Conservation (phyloP, 2,888 invertebrate species). For the Rhabditoides inermis region DNA sequence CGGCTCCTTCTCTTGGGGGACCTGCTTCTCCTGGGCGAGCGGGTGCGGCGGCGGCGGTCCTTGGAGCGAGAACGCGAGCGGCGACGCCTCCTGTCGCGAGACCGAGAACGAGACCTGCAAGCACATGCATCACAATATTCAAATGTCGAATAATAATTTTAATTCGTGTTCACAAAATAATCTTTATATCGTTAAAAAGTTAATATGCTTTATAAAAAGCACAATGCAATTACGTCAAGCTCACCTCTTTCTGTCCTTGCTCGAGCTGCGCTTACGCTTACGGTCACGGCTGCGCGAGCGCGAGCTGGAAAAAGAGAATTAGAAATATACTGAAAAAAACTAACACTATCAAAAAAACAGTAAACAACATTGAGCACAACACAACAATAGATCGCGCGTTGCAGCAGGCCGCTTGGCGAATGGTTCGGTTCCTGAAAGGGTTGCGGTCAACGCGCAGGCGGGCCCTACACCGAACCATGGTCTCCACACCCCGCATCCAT, state of each 20-base stretch:
- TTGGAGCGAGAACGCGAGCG: slow-evolving; percentile 13
- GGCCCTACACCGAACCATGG: too few relatives aligned
- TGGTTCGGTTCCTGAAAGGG: too few relatives aligned
- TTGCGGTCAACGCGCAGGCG: too few relatives aligned
- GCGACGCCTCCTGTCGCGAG: slow-evolving; percentile 4
- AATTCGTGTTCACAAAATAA: too few relatives aligned
- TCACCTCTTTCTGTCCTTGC: slow-evolving; percentile 12
- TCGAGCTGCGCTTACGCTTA: slow-evolving; percentile 12
- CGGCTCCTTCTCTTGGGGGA: slow-evolving; percentile 13
- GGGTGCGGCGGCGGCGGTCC: slow-evolving; percentile 4
- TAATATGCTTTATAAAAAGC: neutral
- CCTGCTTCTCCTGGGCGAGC: slow-evolving; percentile 13
- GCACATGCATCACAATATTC: neutral
- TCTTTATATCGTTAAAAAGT: neutral
- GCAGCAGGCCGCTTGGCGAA: too few relatives aligned
- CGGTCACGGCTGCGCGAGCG: slow-evolving; percentile 1
- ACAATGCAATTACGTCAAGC: slow-evolving; percentile 6
- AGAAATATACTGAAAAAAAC: neutral
- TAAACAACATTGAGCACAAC: too few relatives aligned
- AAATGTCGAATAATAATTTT: too few relatives aligned
- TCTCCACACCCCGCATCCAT: too few relatives aligned
- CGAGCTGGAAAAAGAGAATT: neutral
- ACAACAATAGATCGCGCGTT: too few relatives aligned
- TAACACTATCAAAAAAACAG: too few relatives aligned
- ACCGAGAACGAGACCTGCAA: slow-evolving; percentile 4